Conservation (phyloP, 2,113 vertebrate genomes). For the Corythaeola cristata region DNA sequence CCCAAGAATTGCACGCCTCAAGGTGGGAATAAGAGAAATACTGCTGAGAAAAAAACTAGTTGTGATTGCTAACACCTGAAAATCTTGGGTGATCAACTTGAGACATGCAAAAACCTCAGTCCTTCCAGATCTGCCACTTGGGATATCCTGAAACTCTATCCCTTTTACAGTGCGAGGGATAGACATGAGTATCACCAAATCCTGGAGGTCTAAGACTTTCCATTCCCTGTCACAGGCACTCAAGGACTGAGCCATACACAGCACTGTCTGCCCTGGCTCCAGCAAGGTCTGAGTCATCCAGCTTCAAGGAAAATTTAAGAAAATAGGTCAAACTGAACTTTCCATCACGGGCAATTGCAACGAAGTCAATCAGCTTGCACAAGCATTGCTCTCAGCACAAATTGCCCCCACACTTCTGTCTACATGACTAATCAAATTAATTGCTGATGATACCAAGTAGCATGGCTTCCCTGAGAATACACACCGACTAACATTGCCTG, state of each 20-base stretch:
- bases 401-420: not conserved
- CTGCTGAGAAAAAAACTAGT: not conserved
- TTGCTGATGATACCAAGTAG: slow-evolving; percentile 4
- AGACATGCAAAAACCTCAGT: not conserved
- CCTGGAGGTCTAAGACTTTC: not conserved
- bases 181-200: not conserved
- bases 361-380: slow-evolving; percentile 31
- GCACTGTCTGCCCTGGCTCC: not conserved
- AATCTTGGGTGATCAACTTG: not conserved
- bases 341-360: not conserved
- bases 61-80: not conserved
- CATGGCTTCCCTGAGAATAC: not conserved
- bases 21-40: not conserved
- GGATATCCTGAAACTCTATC: not conserved
- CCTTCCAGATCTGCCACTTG: not conserved
- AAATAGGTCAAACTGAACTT: slow-evolving; percentile 56
- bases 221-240: not conserved
- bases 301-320: slow-evolving; percentile 36
- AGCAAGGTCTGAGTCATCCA: slow-evolving; percentile 35
- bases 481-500: not conserved
- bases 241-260: not conserved
- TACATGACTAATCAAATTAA: slow-evolving; percentile 52
- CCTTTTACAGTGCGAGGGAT: not conserved
- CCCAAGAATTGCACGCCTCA: not conserved
- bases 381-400: slow-evolving; percentile 11